Percentiles rank a stretch among this genome's conserved stretches.
phyloP scores from a whole-genome alignment of 2,888 invertebrate genomes.

The Latheticus oryzae region DNA sequence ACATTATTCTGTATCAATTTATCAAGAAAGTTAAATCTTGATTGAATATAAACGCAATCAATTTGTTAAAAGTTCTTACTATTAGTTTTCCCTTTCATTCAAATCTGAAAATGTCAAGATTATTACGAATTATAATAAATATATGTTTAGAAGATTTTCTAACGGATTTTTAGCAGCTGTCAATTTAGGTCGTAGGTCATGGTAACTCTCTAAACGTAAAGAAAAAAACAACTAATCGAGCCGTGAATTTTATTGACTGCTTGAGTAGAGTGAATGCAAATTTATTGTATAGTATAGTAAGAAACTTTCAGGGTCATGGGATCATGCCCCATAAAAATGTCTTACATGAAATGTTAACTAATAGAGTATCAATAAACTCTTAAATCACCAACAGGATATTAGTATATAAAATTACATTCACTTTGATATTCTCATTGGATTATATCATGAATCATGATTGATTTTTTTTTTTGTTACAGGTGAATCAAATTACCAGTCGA shows the following conservation, averaged over 20 bases:
- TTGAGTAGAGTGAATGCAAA: constrained; percentile 3
- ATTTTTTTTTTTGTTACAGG: constrained; percentile 22
- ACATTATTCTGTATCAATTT: constrained; percentile 5
- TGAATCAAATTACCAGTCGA: constrained; percentile 6
- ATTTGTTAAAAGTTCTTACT: constrained; percentile 4
- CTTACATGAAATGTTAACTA: too few species aligned
- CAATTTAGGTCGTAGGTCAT: constrained; percentile 17
- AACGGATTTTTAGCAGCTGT: constrained; percentile 10
- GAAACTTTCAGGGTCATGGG: constrained; percentile 11
- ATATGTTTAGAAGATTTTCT: too few species aligned
- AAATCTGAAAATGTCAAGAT: too few species aligned
- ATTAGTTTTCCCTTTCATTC: constrained; percentile 16
- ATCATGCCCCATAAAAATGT: constrained; percentile 8
- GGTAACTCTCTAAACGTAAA: constrained; percentile 5
- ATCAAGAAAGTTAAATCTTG: constrained; percentile 9
- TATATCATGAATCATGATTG: constrained; percentile 15
- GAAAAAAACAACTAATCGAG: not conserved
- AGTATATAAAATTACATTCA: too few species aligned
- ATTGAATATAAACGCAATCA: not conserved
- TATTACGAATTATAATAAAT: too few species aligned
- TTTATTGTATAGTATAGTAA: not conserved
- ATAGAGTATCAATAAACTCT: too few species aligned
- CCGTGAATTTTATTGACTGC: not conserved
- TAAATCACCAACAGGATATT: too few species aligned
- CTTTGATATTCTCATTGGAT: constrained; percentile 11